A percentile compares a stretch with the other conserved stretches of the same genome.
phyloP scores from a whole-genome alignment of 1,140 invertebrate genomes.

The Alviniconcha marisindica region DNA sequence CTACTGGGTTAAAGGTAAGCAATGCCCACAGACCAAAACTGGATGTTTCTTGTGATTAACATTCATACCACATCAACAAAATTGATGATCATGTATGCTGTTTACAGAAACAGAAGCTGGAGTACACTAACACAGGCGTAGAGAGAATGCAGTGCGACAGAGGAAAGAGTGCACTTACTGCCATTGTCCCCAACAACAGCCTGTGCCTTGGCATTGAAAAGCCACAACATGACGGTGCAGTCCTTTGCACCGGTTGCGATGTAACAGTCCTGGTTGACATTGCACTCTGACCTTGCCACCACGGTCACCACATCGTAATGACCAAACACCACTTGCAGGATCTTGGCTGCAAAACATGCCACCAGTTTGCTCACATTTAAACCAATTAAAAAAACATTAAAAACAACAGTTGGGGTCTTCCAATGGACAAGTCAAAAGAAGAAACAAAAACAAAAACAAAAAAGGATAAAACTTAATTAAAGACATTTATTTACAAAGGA shows the following conservation, averaged over 20 bases:
- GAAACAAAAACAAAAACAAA: no score
- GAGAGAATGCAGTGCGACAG: neutral
- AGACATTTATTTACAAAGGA: no score
- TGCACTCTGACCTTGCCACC: constrained; percentile 92
- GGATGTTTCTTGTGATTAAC: no score
- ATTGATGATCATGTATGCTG: neutral
- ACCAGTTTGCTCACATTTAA: no score
- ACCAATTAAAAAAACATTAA: no score
- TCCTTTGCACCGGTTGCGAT: constrained; percentile 98
- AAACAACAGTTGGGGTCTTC: no score
- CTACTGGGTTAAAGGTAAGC: no score
- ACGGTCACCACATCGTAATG: constrained; percentile 99
- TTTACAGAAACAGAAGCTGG: neutral
- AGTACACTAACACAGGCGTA: neutral
- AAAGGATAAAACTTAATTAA: no score
- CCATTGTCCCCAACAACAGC: constrained; percentile 93
- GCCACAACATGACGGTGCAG: constrained; percentile 98
- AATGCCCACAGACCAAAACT: no score
- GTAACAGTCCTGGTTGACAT: constrained; percentile 99
- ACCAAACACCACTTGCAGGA: constrained; percentile 98
- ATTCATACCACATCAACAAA: no score
- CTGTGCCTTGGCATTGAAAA: constrained; percentile 97
- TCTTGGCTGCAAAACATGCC: constrained; percentile 85
- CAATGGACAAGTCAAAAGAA: no score
- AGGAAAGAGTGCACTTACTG: constrained; percentile 64